Conservation (phyloP, 2,113 vertebrate species). For the Pseudopipra pipra region DNA sequence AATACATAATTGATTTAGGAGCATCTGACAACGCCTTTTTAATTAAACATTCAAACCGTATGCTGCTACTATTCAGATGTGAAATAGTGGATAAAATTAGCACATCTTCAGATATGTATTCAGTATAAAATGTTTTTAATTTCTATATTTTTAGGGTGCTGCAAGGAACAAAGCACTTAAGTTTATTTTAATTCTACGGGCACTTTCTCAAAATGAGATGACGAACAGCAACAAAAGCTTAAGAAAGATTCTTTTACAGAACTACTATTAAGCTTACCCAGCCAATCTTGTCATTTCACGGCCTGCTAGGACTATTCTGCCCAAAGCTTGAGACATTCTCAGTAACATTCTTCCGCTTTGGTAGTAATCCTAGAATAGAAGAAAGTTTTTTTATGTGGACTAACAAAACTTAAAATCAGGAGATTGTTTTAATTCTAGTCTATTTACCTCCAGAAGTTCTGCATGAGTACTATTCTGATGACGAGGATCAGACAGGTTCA, state of each 20-base stretch:
- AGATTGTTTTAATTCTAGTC: background rate
- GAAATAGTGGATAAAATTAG: background rate
- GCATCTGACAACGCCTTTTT: background rate
- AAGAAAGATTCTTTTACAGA: background rate
- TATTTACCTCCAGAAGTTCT: conserved; percentile 90
- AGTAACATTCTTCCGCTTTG: conserved; percentile 97
- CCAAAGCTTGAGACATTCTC: conserved; percentile 95
- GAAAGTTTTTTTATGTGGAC: background rate
- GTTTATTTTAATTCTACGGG: background rate
- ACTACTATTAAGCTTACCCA: conserved; percentile 77
- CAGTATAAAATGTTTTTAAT: background rate
- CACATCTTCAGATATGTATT: background rate
- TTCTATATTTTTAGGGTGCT: background rate
- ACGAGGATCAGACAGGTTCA: conserved; percentile 83
- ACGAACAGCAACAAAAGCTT: background rate
- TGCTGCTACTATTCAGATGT: background rate
- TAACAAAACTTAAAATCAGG: background rate
- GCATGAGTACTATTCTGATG: conserved; percentile 88
- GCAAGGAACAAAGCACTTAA: background rate
- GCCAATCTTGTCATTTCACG: conserved; percentile 96
- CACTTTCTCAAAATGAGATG: background rate
- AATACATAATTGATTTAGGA: background rate
- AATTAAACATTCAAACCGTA: background rate
- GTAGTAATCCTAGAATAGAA: conserved; percentile 89
- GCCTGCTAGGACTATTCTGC: conserved; percentile 94